Percentiles rank a stretch among this genome's conserved stretches.
These are phyloP conservation scores for Sarcophaga carnaria DNA, from an alignment of 2,888 invertebrate genomes.

Conservation along the genomic window DNA sequence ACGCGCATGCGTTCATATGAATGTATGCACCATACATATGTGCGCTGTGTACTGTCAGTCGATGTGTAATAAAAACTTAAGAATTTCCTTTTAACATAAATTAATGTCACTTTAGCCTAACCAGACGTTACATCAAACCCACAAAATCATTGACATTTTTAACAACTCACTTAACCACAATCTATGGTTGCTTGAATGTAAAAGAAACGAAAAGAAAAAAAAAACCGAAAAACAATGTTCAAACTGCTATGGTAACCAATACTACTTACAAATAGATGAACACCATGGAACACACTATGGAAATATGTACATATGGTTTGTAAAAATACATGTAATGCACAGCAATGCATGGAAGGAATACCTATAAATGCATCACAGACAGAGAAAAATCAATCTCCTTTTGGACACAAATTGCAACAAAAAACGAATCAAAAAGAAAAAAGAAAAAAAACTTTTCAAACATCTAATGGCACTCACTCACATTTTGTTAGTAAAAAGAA, in stretches of 20 bases:
- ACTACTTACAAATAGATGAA: background rate
- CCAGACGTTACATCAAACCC: slow-evolving; percentile 69
- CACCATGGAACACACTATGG: background rate
- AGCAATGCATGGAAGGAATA: background rate
- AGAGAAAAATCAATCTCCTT: slow-evolving; percentile 60
- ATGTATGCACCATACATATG: background rate
- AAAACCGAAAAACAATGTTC: background rate
- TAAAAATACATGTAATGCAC: background rate
- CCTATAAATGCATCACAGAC: slow-evolving; percentile 3
- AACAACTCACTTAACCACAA: slow-evolving; percentile 79
- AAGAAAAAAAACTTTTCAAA: slow-evolving; percentile 16
- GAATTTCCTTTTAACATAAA: slow-evolving; percentile 78
- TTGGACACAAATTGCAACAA: slow-evolving; percentile 42
- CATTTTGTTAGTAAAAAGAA: slow-evolving; percentile 50
- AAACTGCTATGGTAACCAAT: background rate
- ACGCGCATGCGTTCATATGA: slow-evolving; percentile 5
- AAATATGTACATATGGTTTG: background rate
- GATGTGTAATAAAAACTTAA: slow-evolving; percentile 66
- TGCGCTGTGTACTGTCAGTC: slow-evolving; percentile 17
- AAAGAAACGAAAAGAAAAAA: slow-evolving; percentile 11
- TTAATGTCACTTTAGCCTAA: slow-evolving; percentile 75
- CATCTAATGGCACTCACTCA: slow-evolving; percentile 64
- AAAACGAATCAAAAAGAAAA: background rate
- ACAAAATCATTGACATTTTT: slow-evolving; percentile 72
- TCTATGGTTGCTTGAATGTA: slow-evolving; percentile 31